Evolutionary conservation across 53 echinoderm and acorn worm species (phyloP).

Genomic region (Paelopatides confundens): DNA sequence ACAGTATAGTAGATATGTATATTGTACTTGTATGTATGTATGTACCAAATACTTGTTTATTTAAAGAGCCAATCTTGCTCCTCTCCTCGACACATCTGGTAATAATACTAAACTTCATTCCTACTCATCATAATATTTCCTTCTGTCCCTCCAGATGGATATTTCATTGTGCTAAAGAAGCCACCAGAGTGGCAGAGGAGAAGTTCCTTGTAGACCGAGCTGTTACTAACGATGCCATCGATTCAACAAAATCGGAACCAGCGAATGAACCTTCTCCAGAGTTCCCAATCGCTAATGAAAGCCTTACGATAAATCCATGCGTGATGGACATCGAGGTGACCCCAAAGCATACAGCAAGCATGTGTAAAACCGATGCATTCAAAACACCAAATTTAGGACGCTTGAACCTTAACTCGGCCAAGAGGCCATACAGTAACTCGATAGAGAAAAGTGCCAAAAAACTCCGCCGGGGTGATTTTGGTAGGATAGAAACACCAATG

Average conservation of each 20-base stretch:
- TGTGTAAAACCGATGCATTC: neutral
- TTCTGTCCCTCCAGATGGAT: constrained; percentile 77
- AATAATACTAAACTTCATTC: no score
- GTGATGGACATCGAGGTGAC: neutral
- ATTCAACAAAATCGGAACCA: neutral
- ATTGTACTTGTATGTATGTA: no score
- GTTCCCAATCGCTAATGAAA: neutral
- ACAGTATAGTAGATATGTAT: no score
- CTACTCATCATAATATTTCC: neutral
- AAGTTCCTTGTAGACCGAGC: constrained; percentile 69
- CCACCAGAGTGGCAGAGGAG: constrained; percentile 73
- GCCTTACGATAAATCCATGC: neutral
- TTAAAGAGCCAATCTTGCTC: no score
- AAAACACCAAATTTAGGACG: constrained; percentile 15
- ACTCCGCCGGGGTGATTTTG: neutral
- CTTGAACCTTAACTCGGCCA: constrained; percentile 16
- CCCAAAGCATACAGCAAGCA: neutral
- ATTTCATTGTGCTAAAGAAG: constrained; percentile 74
- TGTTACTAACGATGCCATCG: neutral
- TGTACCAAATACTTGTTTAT: no score
- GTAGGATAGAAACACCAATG: neutral
- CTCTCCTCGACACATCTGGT: no score
- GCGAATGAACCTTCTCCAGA: neutral
- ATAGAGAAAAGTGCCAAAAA: constrained; percentile 2
- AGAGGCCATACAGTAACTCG: constrained; percentile 18